Evolutionary conservation across 2,888 invertebrate genomes (phyloP).

Genomic region (Philereme vetulata): DNA sequence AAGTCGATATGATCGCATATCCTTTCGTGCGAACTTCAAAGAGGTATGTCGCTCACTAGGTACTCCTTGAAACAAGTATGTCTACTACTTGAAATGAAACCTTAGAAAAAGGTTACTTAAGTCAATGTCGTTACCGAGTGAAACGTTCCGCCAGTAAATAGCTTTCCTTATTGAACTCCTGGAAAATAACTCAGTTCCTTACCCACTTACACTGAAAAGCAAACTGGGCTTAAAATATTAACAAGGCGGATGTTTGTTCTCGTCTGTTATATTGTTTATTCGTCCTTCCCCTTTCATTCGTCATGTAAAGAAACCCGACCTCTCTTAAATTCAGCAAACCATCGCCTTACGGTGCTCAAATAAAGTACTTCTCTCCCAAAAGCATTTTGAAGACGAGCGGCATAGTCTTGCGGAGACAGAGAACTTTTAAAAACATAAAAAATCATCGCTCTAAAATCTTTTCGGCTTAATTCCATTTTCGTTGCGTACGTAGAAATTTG

Average conservation of each 20-base stretch:
- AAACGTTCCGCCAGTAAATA: conserved; percentile 28
- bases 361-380: no score
- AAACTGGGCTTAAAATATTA: conserved; percentile 32
- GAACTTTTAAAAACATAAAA: no score
- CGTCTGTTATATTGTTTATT: conserved; percentile 34
- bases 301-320: no score
- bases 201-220: conserved; percentile 21
- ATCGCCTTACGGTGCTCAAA: no score
- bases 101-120: conserved; percentile 20
- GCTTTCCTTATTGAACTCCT: conserved; percentile 34
- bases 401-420: no score
- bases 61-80: background rate
- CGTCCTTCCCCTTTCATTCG: conserved; percentile 26
- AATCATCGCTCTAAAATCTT: no score
- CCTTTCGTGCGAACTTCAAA: background rate
- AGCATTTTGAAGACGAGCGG: no score
- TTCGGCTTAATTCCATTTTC: no score
- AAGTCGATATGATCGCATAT: background rate
- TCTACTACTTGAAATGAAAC: conserved; percentile 20
- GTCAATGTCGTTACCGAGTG: conserved; percentile 30
- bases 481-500: no score
- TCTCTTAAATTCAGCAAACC: no score
- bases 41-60: background rate
- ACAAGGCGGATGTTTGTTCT: conserved; percentile 25
- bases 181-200: conserved; percentile 34